Evolutionary conservation across 1,140 invertebrate species (phyloP), one percentile per base, ranked within the genome.

Genomic region (Ceratitis capitata): DNA sequence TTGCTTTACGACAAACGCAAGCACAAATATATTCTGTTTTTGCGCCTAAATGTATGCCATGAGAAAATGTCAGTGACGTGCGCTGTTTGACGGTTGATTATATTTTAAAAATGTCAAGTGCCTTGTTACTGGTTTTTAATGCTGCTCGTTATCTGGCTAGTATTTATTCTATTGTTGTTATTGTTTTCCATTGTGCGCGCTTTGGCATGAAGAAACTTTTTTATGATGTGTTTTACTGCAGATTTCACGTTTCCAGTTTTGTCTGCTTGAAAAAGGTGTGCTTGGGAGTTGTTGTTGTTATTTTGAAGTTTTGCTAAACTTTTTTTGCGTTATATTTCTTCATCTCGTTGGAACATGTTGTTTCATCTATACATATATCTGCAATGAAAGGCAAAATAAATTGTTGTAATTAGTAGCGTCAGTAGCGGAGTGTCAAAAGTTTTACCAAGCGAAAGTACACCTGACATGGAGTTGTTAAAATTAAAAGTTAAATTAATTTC

Each of bases 371-470:
- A n/a, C n/a, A n/a, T n/a, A n/a, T 83, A 84, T 74, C 89, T 90
- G 89, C 87, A 90, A 90, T 89, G 89, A 90, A 90, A 90, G 87
- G 89, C 87, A 74, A 89, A 89, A 89, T 90, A 89, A 89, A 89
- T 88, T 85, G 88, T 88, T 90, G 89, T 90, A 90, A 90, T 90
- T 90, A 89, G 84, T 82, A 83, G 56, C 32, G 64, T 74, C 64
- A 74, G 69, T 78, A 1, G 69, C 45, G 69, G 45, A 85, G 88
- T 19, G 19, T 4, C 3, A 19, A 78, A 78, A 78, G 39, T 78
- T 78, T n/a, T 6, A n/a, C 42, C 39, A 23, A 26, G 69, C n/a
- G 39, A n/a, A n/a, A n/a, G n/a, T 10, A 35, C 69, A 78, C 39
- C 69, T 78, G 69, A 3, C 39, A 39, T 12, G 10, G 19, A 78